Percentiles rank a stretch among this genome's conserved stretches.
Conservation (phyloP, 2,797 vertebrate species). For the Malurus leucopterus region DNA sequence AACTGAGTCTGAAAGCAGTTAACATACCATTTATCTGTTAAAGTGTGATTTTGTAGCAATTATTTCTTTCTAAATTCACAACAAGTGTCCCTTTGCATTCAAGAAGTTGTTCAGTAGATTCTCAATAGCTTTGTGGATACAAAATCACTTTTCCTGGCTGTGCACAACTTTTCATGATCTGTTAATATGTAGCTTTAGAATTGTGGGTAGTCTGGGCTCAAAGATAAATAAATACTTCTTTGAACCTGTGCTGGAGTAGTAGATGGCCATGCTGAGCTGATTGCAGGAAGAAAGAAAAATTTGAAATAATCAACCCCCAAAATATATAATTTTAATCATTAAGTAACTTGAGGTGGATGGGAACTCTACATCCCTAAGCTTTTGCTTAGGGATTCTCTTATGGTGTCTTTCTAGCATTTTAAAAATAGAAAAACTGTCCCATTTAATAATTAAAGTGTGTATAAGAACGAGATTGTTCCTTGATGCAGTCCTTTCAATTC, state of each 20-base stretch:
- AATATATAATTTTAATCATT: accelerated
- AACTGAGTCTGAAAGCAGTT: not conserved
- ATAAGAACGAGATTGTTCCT: not conserved
- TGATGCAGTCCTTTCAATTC: not conserved
- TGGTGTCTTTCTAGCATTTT: not conserved
- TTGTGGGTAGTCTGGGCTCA: not conserved
- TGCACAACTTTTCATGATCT: not conserved
- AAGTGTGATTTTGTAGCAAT: not conserved
- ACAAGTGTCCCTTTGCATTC: not conserved
- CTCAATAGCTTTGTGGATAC: not conserved
- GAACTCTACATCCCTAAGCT: not conserved
- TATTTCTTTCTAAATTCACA: not conserved
- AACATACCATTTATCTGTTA: not conserved
- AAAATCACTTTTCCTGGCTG: not conserved
- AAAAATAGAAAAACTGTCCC: not conserved
- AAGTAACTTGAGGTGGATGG: not conserved
- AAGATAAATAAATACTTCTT: not conserved
- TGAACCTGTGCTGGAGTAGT: not conserved
- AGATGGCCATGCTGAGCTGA: not conserved
- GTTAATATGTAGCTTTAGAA: not conserved
- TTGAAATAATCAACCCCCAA: not conserved
- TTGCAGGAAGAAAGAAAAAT: not conserved
- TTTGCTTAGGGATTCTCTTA: not conserved
- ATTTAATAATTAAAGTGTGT: not conserved
- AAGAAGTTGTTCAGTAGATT: not conserved